phyloP scores from a whole-genome alignment of 92 coral and sea anemone genomes.

The Diadumene lineata region DNA sequence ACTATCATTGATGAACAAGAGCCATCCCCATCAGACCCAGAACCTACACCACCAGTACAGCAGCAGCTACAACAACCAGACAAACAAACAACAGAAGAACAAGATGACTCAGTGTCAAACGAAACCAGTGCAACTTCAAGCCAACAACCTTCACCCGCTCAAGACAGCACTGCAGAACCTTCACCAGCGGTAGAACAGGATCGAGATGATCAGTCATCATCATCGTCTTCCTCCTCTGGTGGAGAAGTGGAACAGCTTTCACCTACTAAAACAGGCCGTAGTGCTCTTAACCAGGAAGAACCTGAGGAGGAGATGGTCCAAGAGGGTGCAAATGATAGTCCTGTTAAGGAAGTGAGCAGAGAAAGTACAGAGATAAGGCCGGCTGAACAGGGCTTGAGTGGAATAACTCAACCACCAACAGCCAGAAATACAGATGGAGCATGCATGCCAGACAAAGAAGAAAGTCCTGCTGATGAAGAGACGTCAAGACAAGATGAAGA shows the following conservation, averaged over 20 bases:
- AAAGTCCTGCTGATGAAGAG: background rate
- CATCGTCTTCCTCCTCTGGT: constrained; percentile 15
- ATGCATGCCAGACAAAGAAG: background rate
- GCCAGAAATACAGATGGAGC: too few species aligned
- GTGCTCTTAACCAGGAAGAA: constrained; percentile 18
- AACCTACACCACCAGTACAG: background rate
- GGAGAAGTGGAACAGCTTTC: constrained; percentile 10
- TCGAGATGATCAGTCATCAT: constrained; percentile 14
- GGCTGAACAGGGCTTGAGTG: background rate
- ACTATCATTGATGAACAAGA: constrained; percentile 28
- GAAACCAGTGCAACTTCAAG: constrained; percentile 16
- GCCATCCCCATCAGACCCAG: background rate
- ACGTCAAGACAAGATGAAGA: background rate
- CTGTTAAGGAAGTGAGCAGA: too few species aligned
- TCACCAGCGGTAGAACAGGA: constrained; percentile 32
- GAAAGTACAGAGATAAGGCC: too few species aligned
- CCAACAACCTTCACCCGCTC: constrained; percentile 18
- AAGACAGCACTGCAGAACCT: constrained; percentile 18
- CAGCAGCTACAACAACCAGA: background rate
- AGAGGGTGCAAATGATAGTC: too few species aligned
- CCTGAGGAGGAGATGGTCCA: constrained; percentile 2
- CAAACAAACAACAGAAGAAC: constrained; percentile 4
- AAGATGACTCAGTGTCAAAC: background rate
- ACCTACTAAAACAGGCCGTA: constrained; percentile 12
- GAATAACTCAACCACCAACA: too few species aligned